Evolutionary conservation across 2,888 invertebrate genomes (phyloP).

Genomic region (Thecophora atra): DNA sequence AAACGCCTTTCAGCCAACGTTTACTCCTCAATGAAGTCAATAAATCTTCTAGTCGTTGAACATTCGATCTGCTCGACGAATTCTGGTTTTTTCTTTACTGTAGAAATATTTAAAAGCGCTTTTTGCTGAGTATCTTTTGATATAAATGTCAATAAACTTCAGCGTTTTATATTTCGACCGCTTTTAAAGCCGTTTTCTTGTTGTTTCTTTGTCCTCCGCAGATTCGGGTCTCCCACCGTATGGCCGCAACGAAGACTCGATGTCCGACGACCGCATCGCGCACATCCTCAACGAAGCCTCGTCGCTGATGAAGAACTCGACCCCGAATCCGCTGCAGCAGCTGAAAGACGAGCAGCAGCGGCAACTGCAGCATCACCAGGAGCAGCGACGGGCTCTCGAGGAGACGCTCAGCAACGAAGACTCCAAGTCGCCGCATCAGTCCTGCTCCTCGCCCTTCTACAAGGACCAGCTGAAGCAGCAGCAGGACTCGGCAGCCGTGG

Average conservation of each 20-base stretch:
- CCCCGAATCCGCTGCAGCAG: constrained; percentile 49
- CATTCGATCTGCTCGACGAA: too few species aligned
- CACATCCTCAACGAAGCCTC: constrained; percentile 94
- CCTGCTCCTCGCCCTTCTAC: constrained; percentile 86
- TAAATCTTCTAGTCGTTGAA: too few species aligned
- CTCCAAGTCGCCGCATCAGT: constrained; percentile 81
- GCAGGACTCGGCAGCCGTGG: constrained; percentile 45
- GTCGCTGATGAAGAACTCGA: constrained; percentile 80
- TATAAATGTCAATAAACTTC: too few species aligned
- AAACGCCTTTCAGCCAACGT: too few species aligned
- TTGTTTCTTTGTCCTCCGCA: constrained; percentile 49
- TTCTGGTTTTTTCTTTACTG: too few species aligned
- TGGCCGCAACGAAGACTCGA: constrained; percentile 79
- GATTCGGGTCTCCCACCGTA: constrained; percentile 84
- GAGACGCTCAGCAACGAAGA: constrained; percentile 81
- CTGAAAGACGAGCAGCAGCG: constrained; percentile 66
- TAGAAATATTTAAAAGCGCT: too few species aligned
- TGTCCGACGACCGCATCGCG: constrained; percentile 90
- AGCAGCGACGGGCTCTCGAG: constrained; percentile 67
- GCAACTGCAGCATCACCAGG: constrained; percentile 67
- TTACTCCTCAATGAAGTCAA: too few species aligned
- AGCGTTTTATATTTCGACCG: neutral
- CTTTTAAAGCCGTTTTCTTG: neutral
- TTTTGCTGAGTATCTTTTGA: neutral
- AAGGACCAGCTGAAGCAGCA: constrained; percentile 72